Evolutionary conservation across 2,888 invertebrate genomes (phyloP).

Genomic region (Eilema depressum): DNA sequence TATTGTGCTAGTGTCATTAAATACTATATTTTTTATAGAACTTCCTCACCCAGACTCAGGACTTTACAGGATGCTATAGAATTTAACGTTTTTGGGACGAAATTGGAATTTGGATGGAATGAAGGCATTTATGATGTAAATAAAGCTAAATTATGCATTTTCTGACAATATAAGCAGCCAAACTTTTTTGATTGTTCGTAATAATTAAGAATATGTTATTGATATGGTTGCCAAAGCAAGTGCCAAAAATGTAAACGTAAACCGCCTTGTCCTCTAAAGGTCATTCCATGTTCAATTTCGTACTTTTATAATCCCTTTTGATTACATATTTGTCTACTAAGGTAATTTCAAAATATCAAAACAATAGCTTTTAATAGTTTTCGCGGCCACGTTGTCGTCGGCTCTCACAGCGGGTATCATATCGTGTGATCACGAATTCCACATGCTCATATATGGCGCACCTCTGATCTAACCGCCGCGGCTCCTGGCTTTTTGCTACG

Average conservation of each 20-base stretch:
- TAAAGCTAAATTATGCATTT: too few relatives aligned
- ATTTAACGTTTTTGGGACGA: not conserved
- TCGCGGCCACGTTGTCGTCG: not conserved
- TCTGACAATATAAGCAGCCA: too few relatives aligned
- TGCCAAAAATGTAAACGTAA: too few relatives aligned
- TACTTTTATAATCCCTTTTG: not conserved
- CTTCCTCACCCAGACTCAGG: too few relatives aligned
- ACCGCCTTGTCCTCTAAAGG: too few relatives aligned
- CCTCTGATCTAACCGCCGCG: slow-evolving; percentile 57
- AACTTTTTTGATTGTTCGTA: too few relatives aligned
- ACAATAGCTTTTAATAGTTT: not conserved
- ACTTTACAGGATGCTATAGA: not conserved
- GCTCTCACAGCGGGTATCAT: slow-evolving; percentile 21
- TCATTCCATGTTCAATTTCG: not conserved
- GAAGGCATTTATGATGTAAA: too few relatives aligned
- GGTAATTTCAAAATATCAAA: not conserved
- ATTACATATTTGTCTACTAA: not conserved
- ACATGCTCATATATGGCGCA: slow-evolving; percentile 47
- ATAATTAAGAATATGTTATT: too few relatives aligned
- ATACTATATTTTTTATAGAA: too few relatives aligned
- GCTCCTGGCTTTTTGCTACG: slow-evolving; percentile 29
- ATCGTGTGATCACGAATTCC: slow-evolving; percentile 38
- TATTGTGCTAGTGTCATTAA: too few relatives aligned
- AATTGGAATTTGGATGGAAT: too few relatives aligned
- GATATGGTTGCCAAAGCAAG: too few relatives aligned